phyloP scores from a whole-genome alignment of 2,797 vertebrate species.

The Hyperoplus immaculatus region DNA sequence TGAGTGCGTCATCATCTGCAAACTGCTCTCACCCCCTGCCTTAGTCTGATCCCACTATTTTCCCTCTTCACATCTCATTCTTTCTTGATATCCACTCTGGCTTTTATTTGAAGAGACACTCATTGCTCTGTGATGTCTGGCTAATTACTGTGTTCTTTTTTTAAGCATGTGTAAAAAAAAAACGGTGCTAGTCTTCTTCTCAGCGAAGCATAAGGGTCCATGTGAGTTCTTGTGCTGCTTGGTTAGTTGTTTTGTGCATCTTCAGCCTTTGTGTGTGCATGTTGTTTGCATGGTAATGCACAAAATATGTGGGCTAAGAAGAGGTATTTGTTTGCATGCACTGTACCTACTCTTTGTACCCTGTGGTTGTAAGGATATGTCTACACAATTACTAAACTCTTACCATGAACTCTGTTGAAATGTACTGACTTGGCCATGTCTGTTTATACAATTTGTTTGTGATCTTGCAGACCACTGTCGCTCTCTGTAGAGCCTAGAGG shows the following conservation, averaged over 20 bases:
- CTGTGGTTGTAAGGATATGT: not conserved
- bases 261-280: not conserved
- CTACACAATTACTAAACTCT: not conserved
- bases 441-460: not conserved
- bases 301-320: not conserved
- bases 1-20: slow-evolving; percentile 56
- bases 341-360: not conserved
- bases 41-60: slow-evolving; percentile 37
- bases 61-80: slow-evolving; percentile 20
- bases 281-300: not conserved
- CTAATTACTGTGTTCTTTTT: slow-evolving; percentile 42
- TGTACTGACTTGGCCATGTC: not conserved
- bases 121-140: slow-evolving; percentile 40
- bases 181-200: slow-evolving; percentile 17
- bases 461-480: not conserved
- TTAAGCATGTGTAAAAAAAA: not conserved
- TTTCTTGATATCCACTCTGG: slow-evolving; percentile 17
- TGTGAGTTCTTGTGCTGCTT: not conserved
- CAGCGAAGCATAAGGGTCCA: not conserved
- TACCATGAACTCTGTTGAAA: not conserved
- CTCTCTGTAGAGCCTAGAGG: not conserved
- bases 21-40: slow-evolving; percentile 11
- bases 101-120: slow-evolving; percentile 19
- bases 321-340: too few species aligned
- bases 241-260: not conserved